phyloP scores from a whole-genome alignment of 2,888 invertebrate genomes.

The Patella caerulea region DNA sequence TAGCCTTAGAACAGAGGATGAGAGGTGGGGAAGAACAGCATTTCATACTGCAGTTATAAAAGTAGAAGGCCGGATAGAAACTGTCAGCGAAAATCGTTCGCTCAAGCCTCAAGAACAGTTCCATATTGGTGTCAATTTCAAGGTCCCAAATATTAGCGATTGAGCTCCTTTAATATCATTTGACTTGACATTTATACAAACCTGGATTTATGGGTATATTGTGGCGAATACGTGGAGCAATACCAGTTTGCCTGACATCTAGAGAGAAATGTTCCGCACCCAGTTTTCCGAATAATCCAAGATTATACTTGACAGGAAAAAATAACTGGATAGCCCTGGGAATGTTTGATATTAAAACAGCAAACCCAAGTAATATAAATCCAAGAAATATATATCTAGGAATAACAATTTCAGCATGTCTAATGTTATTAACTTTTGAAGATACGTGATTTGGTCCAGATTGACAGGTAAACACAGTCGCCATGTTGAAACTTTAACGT shows the following conservation, averaged over 20 bases:
- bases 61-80: too few species aligned
- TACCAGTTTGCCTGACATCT: too few species aligned
- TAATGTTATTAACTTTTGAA: not conserved
- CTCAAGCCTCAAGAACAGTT: too few species aligned
- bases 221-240: not conserved
- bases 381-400: not conserved
- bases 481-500: not conserved
- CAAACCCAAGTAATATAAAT: not conserved
- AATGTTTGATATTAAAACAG: not conserved
- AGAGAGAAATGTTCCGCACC: too few species aligned
- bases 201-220: not conserved
- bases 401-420: not conserved
- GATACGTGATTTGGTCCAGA: not conserved
- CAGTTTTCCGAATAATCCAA: too few species aligned
- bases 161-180: too few species aligned
- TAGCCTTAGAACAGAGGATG: too few species aligned
- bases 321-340: not conserved
- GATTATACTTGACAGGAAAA: not conserved
- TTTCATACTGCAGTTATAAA: too few species aligned
- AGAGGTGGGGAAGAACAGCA: too few species aligned
- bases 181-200: conserved; percentile 10
- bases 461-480: conserved; percentile 1
- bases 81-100: too few species aligned
- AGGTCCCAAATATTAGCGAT: too few species aligned
- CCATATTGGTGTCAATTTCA: too few species aligned